A percentile compares a stretch with the other conserved stretches of the same genome.
phyloP scores from a whole-genome alignment of 35 echinoderm and acorn worm species.

The Ophiothrix spiculata region DNA sequence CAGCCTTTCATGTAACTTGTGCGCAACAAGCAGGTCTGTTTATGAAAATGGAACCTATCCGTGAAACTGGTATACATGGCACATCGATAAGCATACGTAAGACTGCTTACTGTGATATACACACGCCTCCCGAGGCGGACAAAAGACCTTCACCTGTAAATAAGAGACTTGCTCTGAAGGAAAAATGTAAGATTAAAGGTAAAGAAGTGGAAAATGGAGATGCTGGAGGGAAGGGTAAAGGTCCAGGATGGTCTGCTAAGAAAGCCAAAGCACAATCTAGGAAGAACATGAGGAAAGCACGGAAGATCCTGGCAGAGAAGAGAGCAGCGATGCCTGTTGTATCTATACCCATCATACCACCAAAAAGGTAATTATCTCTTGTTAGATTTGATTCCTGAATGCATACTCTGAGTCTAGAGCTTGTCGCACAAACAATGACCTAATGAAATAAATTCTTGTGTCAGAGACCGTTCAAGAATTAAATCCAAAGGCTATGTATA shows the following conservation, averaged over 20 bases:
- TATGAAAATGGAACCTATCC: slow-evolving; percentile 99
- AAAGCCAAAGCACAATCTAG: slow-evolving; percentile 97
- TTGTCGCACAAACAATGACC: no score
- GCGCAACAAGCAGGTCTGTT: slow-evolving; percentile 93
- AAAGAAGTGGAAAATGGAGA: slow-evolving; percentile 45
- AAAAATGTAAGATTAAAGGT: no score
- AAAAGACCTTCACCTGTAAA: slow-evolving; percentile 60
- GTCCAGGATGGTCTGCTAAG: slow-evolving; percentile 72
- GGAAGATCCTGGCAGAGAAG: slow-evolving; percentile 98
- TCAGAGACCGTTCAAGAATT: no score
- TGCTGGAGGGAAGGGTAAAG: slow-evolving; percentile 44
- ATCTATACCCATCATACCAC: slow-evolving; percentile 94
- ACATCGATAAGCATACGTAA: slow-evolving; percentile 96
- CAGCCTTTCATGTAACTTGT: slow-evolving; percentile 95
- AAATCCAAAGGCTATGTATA: no score
- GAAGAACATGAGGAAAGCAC: slow-evolving; percentile 98
- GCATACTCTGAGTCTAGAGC: no score
- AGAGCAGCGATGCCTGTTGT: slow-evolving; percentile 98
- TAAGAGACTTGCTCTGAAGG: not conserved
- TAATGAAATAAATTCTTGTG: no score
- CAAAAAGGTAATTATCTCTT: no score
- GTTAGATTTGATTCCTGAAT: no score
- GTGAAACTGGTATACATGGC: slow-evolving; percentile 87
- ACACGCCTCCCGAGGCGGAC: slow-evolving; percentile 86
- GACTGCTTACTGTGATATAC: slow-evolving; percentile 96